Evolutionary conservation across 2,797 vertebrate species (phyloP).

Genomic region (Rhabdophis nuchalis): DNA sequence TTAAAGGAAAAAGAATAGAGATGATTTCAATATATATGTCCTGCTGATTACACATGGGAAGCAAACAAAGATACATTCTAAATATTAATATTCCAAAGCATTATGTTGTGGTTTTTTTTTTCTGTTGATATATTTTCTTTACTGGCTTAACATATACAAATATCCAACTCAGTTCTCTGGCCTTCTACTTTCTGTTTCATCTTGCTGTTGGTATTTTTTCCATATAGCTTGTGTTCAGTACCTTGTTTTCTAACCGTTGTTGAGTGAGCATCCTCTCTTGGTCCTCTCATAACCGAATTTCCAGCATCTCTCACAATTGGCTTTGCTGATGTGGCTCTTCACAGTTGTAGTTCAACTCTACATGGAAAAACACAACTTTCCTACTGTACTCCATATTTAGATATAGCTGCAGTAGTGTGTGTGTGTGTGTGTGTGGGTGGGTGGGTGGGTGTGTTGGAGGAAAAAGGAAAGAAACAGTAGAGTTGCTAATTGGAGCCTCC

Average conservation of each 20-base stretch:
- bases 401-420: neutral
- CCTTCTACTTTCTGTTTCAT: neutral
- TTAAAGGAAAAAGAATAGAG: neutral
- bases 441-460: neutral
- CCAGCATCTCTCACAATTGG: neutral
- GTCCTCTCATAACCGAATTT: neutral
- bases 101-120: neutral
- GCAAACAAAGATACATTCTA: neutral
- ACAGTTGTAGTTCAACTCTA: neutral
- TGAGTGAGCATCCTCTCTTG: neutral
- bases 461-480: neutral
- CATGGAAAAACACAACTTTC: neutral
- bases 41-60: neutral
- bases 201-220: neutral
- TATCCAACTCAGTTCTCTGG: neutral
- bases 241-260: neutral
- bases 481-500: neutral
- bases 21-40: neutral
- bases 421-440: neutral
- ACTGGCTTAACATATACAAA: neutral
- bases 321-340: neutral
- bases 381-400: neutral
- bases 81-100: neutral
- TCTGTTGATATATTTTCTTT: neutral
- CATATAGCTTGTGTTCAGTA: neutral